phyloP scores from a whole-genome alignment of 2,113 vertebrate genomes.

The Dasyornis broadbenti region DNA sequence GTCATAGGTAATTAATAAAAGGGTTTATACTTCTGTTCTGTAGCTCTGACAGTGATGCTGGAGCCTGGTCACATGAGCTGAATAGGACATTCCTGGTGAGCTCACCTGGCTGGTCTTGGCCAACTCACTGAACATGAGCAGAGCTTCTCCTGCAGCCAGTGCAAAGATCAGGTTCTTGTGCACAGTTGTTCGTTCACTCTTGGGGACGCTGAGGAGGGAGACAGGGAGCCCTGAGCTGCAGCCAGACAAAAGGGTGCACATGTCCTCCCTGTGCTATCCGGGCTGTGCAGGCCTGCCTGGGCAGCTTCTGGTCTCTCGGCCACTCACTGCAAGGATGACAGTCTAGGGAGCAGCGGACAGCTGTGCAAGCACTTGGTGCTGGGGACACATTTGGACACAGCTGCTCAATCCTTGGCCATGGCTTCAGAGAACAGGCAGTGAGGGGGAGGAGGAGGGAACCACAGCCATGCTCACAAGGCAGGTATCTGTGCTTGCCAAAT shows the following conservation, averaged over 20 bases:
- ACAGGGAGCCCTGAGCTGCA: not conserved
- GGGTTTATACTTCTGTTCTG: not conserved
- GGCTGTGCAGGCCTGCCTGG: not conserved
- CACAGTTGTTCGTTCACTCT: conserved; percentile 83
- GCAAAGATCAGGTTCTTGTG: conserved; percentile 92
- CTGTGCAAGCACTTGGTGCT: not conserved
- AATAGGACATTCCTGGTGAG: not conserved
- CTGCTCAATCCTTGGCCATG: not conserved
- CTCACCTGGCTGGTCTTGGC: conserved; percentile 80
- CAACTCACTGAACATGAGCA: conserved; percentile 86
- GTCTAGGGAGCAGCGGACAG: not conserved
- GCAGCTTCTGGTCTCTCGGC: not conserved
- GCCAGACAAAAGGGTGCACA: fast-evolving
- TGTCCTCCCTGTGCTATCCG: not conserved
- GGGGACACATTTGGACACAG: fast-evolving
- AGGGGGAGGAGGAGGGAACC: not conserved
- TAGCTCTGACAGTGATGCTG: not conserved
- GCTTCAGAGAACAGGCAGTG: not conserved
- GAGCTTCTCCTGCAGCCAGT: conserved; percentile 79
- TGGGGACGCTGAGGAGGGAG: conserved; percentile 74
- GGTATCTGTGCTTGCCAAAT: not conserved
- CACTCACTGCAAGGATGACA: not conserved
- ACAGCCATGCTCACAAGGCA: not conserved
- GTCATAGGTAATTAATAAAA: too few species aligned
- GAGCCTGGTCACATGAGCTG: not conserved